Base-by-base conservation (phyloP, 1,140 invertebrate genomes). In the Microvelia longipes region DNA sequence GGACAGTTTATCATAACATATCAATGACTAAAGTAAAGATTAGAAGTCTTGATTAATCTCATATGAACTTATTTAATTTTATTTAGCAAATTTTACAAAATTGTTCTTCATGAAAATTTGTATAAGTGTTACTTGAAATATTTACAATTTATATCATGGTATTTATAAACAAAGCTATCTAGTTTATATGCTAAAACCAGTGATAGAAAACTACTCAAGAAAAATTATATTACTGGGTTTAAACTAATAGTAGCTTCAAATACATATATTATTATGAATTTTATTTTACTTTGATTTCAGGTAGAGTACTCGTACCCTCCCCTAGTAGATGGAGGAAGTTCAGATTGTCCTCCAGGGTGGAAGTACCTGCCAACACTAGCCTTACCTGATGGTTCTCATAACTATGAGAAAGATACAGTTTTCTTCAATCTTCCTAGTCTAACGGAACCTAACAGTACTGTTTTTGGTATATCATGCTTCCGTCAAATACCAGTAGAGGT, bases 381-480 rank as follows among this genome's bases (percentile, higher is more conserved):
- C 0, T 81, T 98, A 71, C 96, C 96, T 27, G 97, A 99, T 86
- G 96, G 96, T 66, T 96, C 96, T 28, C 97, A 99, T 77, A 98
- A 99, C 83, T 98, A 89, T 80, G 85, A 91, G 70, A 89, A 95
- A 79, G 96, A 99, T 78, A 96, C 94, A 0, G 92, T 98, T 68
- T 98, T 91, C 82, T 99, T 99, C 80, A 93, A 96, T 81, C 81
- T 99, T 69, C 96, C 96, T 29, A 92, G 93, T 75, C 81, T 94
- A 27, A 88, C 85, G 24, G 86, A 94, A 77, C 87, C 90, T 26
- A 86, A 87, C 69, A 84, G 88, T 74, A 97, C 95, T 61, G 87
- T 98, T 13, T 99, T 90, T 85, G 95, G 95, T 11, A 90, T 99
- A 71, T 98, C 96, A 25, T 99, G 97, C 82, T 99, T 97, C 80